phyloP scores from a whole-genome alignment of 2,797 vertebrate species.

The Peromyscus attwateri region DNA sequence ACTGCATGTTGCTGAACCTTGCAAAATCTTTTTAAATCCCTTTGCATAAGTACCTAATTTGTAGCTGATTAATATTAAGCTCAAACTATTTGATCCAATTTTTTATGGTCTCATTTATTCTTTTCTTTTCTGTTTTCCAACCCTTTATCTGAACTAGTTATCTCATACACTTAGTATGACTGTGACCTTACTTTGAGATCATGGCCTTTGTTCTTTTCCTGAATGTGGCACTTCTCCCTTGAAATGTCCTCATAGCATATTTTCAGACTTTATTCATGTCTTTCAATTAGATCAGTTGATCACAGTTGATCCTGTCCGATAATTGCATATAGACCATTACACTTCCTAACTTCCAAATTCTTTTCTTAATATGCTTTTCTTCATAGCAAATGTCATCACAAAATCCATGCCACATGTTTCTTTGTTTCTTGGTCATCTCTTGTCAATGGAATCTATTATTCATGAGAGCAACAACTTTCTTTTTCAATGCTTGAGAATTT shows the following conservation, averaged over 20 bases:
- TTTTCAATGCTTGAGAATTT: neutral
- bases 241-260: too few species aligned
- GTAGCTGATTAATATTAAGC: accelerated
- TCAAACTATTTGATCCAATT: neutral
- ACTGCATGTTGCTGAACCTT: neutral
- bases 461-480: too few species aligned
- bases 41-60: neutral
- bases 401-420: too few species aligned
- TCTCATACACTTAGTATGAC: too few species aligned
- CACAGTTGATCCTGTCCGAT: too few species aligned
- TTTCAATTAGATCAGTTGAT: neutral
- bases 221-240: neutral
- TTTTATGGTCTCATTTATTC: neutral
- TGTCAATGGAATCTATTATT: too few species aligned
- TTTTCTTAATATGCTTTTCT: too few species aligned
- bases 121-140: neutral
- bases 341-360: too few species aligned
- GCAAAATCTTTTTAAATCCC: neutral
- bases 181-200: neutral
- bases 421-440: too few species aligned
- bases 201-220: neutral
- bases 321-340: too few species aligned
- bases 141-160: neutral
- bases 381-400: too few species aligned
- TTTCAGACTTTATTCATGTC: neutral